Base-by-base conservation (phyloP, 2,113 vertebrate genomes). In the Ahaetulla prasina region DNA sequence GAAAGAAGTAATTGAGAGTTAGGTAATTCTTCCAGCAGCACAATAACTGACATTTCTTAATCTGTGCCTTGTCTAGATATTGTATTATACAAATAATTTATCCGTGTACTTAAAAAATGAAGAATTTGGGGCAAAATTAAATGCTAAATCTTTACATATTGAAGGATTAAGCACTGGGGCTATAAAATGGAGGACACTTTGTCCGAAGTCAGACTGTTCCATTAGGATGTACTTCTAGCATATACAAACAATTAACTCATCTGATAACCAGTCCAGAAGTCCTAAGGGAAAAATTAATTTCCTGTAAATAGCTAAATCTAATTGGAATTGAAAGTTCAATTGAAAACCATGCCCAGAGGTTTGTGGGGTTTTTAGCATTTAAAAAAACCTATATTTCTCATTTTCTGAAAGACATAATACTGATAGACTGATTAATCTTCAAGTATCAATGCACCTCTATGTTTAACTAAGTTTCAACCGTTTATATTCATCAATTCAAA, bases 171-270 rank as follows among this genome's bases (percentile, higher is more conserved):
- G 84, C 43, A 91, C 92, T 95, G 43, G 94, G 88, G 88, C 43
- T 35, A 27, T 22, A n/a, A 54, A 74, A 88, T 84, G 91, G 63
- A 49, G 80, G 94, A 45, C 92, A 91, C 88, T 30, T 8, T 0
- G 90, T 68, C 93, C 92, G 57, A n/a, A 91, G 93, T 87, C 96
- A 94, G 27, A 25, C 35, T 88, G 91, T 90, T 93, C 91, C 94
- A 95, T 60, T 92, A 89, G 95, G 92, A 93, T 90, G 93, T 92
- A 95, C 92, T 89, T 87, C 93, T 3, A 93, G 35, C 5, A 91
- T 49, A 91, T 0, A 0, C 57, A 39, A 39, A 60, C 57, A 94
- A 94, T 91, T 55, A 0, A 2, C n/a, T 92, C 90, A 91, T 88
- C 47, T 4, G 30, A 63, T 54, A 43, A n/a, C 18, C 43, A 89